Base-by-base conservation (phyloP, 2,113 vertebrate species). In the Bubo bubo region DNA sequence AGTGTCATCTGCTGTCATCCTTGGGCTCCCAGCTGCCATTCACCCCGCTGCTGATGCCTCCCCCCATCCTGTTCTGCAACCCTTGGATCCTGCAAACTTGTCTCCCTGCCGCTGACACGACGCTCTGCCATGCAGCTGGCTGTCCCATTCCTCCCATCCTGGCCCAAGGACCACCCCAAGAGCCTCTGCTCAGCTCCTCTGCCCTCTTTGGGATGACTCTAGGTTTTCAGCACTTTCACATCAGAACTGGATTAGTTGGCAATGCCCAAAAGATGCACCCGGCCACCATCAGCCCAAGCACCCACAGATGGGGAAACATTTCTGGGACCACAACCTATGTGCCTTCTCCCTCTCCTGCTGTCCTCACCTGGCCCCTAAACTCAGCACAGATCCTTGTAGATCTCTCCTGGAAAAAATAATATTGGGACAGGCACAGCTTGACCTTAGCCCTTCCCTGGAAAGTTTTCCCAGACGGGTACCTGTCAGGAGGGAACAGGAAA, bases 331-430 rank as follows among this genome's bases (percentile, higher is more conserved):
- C 21, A 32, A 71, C 6, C 32, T 26, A 23, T 4, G 10, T 12
- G 14, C 53, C 45, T 43, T 45, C 27, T 45, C 7, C 28, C 8
- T 32, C 28, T 53, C 17, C n/a, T 47, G 6, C 16, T 59, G 23
- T 28, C 45, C 76, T 87, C 76, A 87, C 90, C 90, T 86, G 60
- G 7, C 82, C 90, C 9, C 14, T n/a, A 30, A 55, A 26, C 30
- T 32, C 47, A 27, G 26, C 68, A 60, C 90, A 92, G 20, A 10
- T 22, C n/a, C 2, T 11, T 0, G 0, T 1, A 24, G 37, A 13
- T 34, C 1, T 3, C 0, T 24, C 1, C 4, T 0, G 4, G 21
- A 5, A 22, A 23, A 24, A 8, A 11, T 18, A 6, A 4, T 3
- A 12, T 10, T 21, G 9, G 30, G 1, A 0, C 8, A 32, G 59